phyloP scores from a whole-genome alignment of 2,113 vertebrate species.

The Scortum barcoo region DNA sequence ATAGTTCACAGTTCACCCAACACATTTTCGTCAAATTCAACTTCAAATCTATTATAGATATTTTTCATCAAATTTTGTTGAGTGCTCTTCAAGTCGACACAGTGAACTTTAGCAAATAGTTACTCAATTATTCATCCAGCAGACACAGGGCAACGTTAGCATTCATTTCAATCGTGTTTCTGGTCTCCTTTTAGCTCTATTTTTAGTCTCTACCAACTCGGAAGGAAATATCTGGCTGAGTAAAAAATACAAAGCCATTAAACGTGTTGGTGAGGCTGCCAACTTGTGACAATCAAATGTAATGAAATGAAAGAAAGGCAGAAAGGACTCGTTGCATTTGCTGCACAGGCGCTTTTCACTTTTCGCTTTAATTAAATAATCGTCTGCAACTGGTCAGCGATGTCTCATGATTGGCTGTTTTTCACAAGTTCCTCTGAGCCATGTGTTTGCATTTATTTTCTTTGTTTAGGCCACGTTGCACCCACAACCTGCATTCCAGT shows the following conservation, averaged over 20 bases:
- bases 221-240: too few relatives aligned
- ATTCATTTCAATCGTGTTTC: too few relatives aligned
- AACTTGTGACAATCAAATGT: background rate
- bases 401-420: conserved; percentile 33
- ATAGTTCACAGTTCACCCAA: background rate
- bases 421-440: conserved; percentile 20
- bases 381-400: conserved; percentile 1
- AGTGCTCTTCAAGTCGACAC: too few relatives aligned
- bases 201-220: background rate
- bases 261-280: background rate
- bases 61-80: background rate
- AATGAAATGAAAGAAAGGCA: background rate
- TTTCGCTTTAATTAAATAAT: conserved; percentile 35
- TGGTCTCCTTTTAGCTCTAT: background rate
- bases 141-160: too few relatives aligned
- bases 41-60: background rate
- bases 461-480: conserved; percentile 2
- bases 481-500: background rate
- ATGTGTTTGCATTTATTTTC: conserved; percentile 41
- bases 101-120: background rate
- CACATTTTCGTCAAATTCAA: background rate
- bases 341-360: background rate
- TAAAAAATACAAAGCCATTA: background rate
- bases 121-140: background rate
- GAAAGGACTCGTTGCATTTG: background rate